Evolutionary conservation across 2,888 invertebrate genomes (phyloP).

Genomic region (Coleophora flavipennella): DNA sequence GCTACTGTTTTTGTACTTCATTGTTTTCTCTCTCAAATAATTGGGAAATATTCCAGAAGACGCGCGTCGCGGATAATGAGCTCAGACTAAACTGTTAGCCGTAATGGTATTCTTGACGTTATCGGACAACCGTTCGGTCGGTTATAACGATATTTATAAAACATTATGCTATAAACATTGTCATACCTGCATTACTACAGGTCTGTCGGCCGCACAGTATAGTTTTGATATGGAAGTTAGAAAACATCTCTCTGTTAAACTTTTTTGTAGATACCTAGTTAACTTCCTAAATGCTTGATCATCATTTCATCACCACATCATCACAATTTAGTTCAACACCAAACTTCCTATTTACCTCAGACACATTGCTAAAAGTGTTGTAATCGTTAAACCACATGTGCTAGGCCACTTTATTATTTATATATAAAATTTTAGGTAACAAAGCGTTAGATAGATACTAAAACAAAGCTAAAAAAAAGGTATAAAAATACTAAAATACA

Average conservation of each 20-base stretch:
- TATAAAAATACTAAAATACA: no score
- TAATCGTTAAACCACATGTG: slow-evolving; percentile 16
- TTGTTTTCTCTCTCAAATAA: background rate
- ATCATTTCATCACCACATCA: no score
- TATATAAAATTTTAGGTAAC: no score
- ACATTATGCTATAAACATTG: slow-evolving; percentile 35
- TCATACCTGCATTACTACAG: slow-evolving; percentile 25
- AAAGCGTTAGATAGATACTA: no score
- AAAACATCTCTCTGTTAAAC: no score
- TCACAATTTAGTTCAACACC: no score
- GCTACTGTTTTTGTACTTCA: slow-evolving; percentile 3
- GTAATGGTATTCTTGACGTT: slow-evolving; percentile 36
- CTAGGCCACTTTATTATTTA: background rate
- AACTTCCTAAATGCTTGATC: no score
- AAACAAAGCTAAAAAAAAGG: no score
- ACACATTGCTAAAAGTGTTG: slow-evolving; percentile 29
- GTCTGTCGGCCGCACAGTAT: slow-evolving; percentile 7
- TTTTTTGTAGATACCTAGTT: no score
- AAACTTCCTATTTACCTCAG: slow-evolving; percentile 28
- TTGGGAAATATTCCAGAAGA: background rate
- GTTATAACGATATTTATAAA: slow-evolving; percentile 56
- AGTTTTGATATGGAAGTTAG: slow-evolving; percentile 4
- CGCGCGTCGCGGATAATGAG: slow-evolving; percentile 20
- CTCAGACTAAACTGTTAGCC: slow-evolving; percentile 21
- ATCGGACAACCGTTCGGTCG: slow-evolving; percentile 36